Base-by-base conservation (phyloP, 1,140 invertebrate species). In the Rhopalosiphum padi region DNA sequence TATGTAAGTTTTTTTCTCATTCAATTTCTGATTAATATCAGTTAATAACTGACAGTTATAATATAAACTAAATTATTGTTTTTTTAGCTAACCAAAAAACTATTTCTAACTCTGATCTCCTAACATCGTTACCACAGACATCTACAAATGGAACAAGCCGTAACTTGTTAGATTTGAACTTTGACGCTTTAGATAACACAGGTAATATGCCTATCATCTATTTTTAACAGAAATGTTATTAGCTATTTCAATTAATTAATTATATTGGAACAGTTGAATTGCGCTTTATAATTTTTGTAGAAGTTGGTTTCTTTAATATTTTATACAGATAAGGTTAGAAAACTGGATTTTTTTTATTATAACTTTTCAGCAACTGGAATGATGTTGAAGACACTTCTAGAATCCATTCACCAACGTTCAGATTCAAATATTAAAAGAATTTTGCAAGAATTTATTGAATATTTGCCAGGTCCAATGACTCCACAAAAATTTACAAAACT, bases 401-500 rank as follows among this genome's bases (percentile, higher is more conserved):
- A 90, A 93, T 89, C 87, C n/a, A 93, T 93, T 89, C 93, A 68
- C 22, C 22, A 88, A n/a, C 22, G n/a, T 48, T 88, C 85, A 89
- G 87, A 90, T 89, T 89, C 48, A 35, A 30, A 88, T 53, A 82
- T 93, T 68, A 89, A 48, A 88, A 89, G 9, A 46, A 1, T 43
- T 51, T 91, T 94, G 8, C 46, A 55, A 83, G 83, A 91, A 86
- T 87, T 94, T 60, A 51, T 93, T 37, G 90, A 93, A 83, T 91
- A 77, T 93, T 95, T 97, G 41, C 97, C 97, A 1, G 96, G 97
- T 1, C 96, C 96, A 5, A 93, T 96, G 48, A 97, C 97, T 0
- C 95, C 96, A 30, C 96, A 97, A 94, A 97, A 96, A 94, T 95
- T 97, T 96, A 35, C 96, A 97, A 94, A 96, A 96, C 94, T 95